These are phyloP conservation scores for Syndactyla subalaris DNA, from an alignment of 2,797 vertebrate species.

Conservation along the genomic window DNA sequence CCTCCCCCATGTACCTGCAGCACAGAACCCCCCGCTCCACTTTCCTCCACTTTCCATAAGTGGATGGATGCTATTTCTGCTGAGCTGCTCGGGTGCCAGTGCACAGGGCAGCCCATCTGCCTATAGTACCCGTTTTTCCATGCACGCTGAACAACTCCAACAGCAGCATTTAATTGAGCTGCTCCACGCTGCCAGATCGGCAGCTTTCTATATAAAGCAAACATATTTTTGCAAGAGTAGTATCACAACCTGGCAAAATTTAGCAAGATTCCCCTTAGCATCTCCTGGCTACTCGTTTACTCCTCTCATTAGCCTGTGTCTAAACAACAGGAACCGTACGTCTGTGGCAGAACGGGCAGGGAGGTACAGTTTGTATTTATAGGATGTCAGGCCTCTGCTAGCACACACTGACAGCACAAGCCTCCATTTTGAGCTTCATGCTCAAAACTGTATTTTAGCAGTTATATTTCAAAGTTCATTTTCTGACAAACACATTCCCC, in stretches of 20 bases:
- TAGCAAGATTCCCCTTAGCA: not conserved
- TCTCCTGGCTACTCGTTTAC: not conserved
- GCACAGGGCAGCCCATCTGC: constrained; percentile 56
- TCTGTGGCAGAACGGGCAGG: not conserved
- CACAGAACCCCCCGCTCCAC: not conserved
- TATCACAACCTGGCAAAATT: not conserved
- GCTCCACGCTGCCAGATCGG: constrained; percentile 4
- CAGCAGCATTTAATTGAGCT: constrained; percentile 50
- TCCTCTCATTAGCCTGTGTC: not conserved
- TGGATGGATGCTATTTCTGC: constrained; percentile 48
- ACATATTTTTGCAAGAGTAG: not conserved
- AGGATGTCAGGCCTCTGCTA: constrained; percentile 66
- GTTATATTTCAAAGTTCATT: constrained; percentile 47
- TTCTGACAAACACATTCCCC: not conserved
- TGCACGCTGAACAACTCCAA: not conserved
- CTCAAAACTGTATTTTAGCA: constrained; percentile 62
- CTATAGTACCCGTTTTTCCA: constrained; percentile 33
- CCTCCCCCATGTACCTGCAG: not conserved
- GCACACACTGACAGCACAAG: constrained; percentile 43
- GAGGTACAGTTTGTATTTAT: constrained; percentile 50
- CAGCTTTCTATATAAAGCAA: constrained; percentile 44
- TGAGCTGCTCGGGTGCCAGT: constrained; percentile 12
- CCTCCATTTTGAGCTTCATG: constrained; percentile 75
- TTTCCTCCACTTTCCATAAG: constrained; percentile 40
- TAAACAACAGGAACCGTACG: not conserved